These are phyloP conservation scores for Drosophila prosaltans DNA, from an alignment of 1,140 invertebrate genomes.

Conservation along the genomic window DNA sequence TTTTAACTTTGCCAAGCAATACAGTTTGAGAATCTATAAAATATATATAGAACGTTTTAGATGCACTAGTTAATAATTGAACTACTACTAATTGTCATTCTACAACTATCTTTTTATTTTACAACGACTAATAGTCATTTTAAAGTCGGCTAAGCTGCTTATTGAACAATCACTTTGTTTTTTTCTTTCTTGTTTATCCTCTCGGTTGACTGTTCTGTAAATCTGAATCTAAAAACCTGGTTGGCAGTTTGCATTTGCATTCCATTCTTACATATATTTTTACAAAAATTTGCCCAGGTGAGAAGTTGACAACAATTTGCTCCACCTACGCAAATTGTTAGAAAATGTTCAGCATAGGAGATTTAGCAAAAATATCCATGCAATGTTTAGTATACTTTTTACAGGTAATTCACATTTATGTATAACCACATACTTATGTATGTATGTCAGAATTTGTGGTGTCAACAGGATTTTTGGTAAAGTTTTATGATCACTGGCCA, in stretches of 20 bases:
- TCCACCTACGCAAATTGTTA: constrained; percentile 35
- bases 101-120: too few relatives aligned
- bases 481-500: too few relatives aligned
- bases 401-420: neutral
- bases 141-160: neutral
- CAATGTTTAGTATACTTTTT: constrained; percentile 20
- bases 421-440: neutral
- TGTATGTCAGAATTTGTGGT: neutral
- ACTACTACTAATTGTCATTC: too few relatives aligned
- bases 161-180: neutral
- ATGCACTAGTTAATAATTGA: too few relatives aligned
- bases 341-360: constrained; percentile 16
- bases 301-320: constrained; percentile 20
- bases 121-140: neutral
- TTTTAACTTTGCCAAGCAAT: too few relatives aligned
- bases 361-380: constrained; percentile 35
- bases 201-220: constrained; percentile 18
- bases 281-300: constrained; percentile 35
- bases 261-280: constrained; percentile 29
- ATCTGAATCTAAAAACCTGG: neutral
- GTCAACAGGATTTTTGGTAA: neutral
- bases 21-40: too few relatives aligned
- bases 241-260: constrained; percentile 12
- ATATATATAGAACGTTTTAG: too few relatives aligned
- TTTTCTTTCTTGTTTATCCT: constrained; percentile 2